These are phyloP conservation scores for Trichopria drosophilae DNA, from an alignment of 2,888 invertebrate genomes.

Conservation along the genomic window DNA sequence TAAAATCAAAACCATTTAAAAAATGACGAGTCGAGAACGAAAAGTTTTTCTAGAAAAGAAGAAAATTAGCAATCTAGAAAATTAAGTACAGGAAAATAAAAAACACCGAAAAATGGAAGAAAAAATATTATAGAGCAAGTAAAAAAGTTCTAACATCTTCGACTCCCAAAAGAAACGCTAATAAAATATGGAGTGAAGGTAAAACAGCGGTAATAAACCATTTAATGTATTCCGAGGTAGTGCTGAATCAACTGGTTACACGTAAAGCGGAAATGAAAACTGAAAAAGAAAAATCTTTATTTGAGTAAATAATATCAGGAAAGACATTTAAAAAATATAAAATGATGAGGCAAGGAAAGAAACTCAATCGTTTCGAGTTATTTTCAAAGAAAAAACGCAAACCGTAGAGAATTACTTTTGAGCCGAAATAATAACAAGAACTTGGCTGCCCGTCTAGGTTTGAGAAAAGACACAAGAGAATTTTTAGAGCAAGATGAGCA, in stretches of 20 bases:
- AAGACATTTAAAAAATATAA: slow-evolving; percentile 13
- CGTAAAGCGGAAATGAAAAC: slow-evolving; percentile 12
- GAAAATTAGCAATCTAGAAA: not conserved
- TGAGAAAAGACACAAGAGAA: not conserved
- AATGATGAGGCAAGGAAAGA: too few relatives aligned
- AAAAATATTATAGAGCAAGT: slow-evolving; percentile 15
- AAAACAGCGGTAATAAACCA: slow-evolving; percentile 10
- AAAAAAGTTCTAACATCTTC: slow-evolving; percentile 4
- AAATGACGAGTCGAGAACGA: slow-evolving; percentile 1
- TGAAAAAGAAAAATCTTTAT: slow-evolving; percentile 14
- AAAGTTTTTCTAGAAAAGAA: too few relatives aligned
- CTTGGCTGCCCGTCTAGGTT: not conserved
- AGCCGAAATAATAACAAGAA: slow-evolving; percentile 5
- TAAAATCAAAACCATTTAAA: not conserved
- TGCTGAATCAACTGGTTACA: slow-evolving; percentile 6
- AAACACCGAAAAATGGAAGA: slow-evolving; percentile 19
- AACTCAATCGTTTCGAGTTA: slow-evolving; percentile 2
- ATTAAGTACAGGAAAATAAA: not conserved
- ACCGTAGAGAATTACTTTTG: not conserved
- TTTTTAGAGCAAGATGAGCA: slow-evolving; percentile 25
- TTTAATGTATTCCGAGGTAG: slow-evolving; percentile 14
- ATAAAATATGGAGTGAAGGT: slow-evolving; percentile 9
- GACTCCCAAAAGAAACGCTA: slow-evolving; percentile 12
- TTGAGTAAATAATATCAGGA: slow-evolving; percentile 13
- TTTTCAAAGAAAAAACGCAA: slow-evolving; percentile 7